These are phyloP conservation scores for Camponotus floridanus DNA, from an alignment of 1,140 invertebrate species.

Conservation along the genomic window DNA sequence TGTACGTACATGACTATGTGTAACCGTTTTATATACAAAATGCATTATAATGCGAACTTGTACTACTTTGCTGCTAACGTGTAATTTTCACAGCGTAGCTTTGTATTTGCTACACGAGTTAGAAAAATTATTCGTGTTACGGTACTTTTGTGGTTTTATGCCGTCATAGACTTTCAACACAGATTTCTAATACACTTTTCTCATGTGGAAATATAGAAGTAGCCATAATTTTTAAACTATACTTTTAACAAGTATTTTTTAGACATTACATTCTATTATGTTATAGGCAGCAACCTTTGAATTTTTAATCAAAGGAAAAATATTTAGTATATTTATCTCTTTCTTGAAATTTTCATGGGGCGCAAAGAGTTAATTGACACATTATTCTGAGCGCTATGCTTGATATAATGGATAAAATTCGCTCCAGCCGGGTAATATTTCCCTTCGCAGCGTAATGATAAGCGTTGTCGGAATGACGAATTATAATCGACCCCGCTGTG, in stretches of 20 bases:
- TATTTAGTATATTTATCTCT: slow-evolving; percentile 28
- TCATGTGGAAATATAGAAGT: neutral
- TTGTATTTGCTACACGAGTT: slow-evolving; percentile 15
- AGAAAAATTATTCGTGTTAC: slow-evolving; percentile 3
- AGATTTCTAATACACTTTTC: neutral
- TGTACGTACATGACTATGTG: neutral
- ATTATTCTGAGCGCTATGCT: slow-evolving; percentile 45
- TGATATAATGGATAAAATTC: slow-evolving; percentile 46
- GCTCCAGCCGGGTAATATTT: slow-evolving; percentile 43
- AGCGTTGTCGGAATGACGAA: slow-evolving; percentile 59
- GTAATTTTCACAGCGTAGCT: slow-evolving; percentile 34
- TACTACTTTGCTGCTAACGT: neutral
- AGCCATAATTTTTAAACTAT: neutral
- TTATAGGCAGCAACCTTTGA: neutral
- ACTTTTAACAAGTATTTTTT: neutral
- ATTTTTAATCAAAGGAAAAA: neutral
- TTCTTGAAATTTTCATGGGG: slow-evolving; percentile 32
- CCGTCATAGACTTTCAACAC: neutral
- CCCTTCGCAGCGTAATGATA: slow-evolving; percentile 58
- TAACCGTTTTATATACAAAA: neutral
- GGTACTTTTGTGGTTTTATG: neutral
- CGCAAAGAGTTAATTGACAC: slow-evolving; percentile 54
- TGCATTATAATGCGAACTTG: slow-evolving; percentile 17
- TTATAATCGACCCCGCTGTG: slow-evolving; percentile 54
- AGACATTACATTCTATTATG: neutral